A percentile compares a stretch with the other conserved stretches of the same genome.
Evolutionary conservation across 2,797 vertebrate genomes (phyloP).

Genomic region (Pachyuromys duprasi): DNA sequence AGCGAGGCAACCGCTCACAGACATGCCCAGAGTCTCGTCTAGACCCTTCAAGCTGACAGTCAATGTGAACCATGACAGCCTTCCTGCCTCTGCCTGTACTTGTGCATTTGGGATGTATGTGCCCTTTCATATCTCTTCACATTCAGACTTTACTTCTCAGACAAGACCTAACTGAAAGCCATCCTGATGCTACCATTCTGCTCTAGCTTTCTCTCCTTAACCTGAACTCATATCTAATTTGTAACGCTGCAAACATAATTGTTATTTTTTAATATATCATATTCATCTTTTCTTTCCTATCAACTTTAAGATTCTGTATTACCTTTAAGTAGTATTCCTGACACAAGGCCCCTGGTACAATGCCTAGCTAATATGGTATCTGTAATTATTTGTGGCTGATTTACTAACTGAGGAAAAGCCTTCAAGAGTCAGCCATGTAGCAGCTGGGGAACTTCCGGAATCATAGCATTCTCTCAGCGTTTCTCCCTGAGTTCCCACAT

Average conservation of each 20-base stretch:
- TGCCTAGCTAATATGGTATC: not conserved
- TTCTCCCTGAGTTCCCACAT: not conserved
- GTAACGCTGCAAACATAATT: not conserved
- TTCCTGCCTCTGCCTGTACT: not conserved
- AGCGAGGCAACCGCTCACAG: not conserved
- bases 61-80: not conserved
- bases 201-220: not conserved
- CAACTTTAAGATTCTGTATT: not conserved
- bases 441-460: not conserved
- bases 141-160: conserved; percentile 4
- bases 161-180: not conserved
- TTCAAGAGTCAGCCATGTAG: not conserved
- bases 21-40: not conserved
- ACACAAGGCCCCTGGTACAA: not conserved
- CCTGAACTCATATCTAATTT: not conserved
- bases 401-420: conserved; percentile 5
- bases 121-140: not conserved
- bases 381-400: conserved; percentile 7
- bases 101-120: not conserved
- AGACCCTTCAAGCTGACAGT: not conserved
- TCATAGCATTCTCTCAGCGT: not conserved
- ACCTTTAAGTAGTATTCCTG: not conserved
- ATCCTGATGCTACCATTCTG: not conserved
- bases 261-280: too few species aligned
- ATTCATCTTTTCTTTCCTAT: not conserved